Conservation (phyloP, 2,113 vertebrate genomes). For the Neomonachus schauinslandi region DNA sequence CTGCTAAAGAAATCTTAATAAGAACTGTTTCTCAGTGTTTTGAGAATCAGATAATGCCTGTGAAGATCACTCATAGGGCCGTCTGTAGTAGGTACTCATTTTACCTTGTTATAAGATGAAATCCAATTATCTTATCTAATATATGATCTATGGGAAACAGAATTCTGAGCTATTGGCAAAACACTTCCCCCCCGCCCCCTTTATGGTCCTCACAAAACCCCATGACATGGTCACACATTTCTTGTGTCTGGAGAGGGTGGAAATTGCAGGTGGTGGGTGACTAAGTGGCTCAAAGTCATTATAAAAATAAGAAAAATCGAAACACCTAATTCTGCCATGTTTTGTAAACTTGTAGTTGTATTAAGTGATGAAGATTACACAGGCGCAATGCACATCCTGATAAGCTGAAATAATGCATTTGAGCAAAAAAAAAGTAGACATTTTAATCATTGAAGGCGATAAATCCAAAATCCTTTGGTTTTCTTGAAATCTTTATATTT, state of each 20-base stretch:
- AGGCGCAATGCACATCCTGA: background rate
- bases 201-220: background rate
- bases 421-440: background rate
- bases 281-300: background rate
- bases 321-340: background rate
- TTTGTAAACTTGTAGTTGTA: background rate
- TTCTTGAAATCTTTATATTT: background rate
- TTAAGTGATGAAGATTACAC: background rate
- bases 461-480: background rate
- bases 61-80: background rate
- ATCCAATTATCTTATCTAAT: background rate
- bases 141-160: background rate
- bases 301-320: background rate
- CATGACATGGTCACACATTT: too few species aligned
- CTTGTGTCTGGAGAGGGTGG: background rate
- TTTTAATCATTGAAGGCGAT: background rate
- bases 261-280: background rate
- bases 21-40: background rate
- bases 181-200: rapidly evolving
- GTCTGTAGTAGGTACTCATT: background rate
- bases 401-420: background rate
- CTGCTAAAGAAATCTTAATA: background rate
- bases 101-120: background rate
- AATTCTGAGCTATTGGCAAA: background rate
- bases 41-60: background rate